Base-by-base conservation (phyloP, 2,113 vertebrate species). In the Panthera tigris region DNA sequence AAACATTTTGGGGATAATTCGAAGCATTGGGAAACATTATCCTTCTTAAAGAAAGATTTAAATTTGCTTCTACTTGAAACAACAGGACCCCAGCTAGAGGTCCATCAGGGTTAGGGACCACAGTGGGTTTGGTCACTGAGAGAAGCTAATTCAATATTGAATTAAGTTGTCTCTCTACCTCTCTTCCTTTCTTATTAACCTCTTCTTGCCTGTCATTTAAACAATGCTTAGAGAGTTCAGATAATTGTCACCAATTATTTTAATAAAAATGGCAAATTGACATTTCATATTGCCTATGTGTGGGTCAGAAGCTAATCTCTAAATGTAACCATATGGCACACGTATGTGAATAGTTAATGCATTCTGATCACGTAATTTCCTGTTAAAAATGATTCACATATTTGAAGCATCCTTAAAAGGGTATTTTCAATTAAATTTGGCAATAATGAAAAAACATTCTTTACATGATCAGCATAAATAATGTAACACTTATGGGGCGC, bases 401-500 rank as follows among this genome's bases (percentile, higher is more conserved):
- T 96, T 90, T 95, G 74, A 93, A 89, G 16, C 2, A 39, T 55
- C 19, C 68, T 52, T 92, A n/a, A 57, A 84, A 93, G 5, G 1
- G 80, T 71, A 84, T 18, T 1, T 96, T 91, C 95, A 25, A 94
- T 97, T 90, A 80, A 73, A 85, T 66, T 95, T 95, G 86, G 93
- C 31, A 89, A 69, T 31, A 81, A 74, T 11, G 45, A 25, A 55
- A 87, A 52, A 89, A 50, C 18, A 0, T 90, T 90, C 8, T 89
- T 95, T 86, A 92, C 1, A 36, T 0, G 50, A 63, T 86, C 66
- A 93, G 10, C 11, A 83, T 92, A 95, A 79, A 73, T 83, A 94
- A 12, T 33, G 16, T 55, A 16, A 55, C 52, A 55, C 18, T 55
- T 55, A 55, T 7, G 55, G 18, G 55, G 19, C 1, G 55, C 55